phyloP scores from a whole-genome alignment of 2,797 vertebrate genomes.

The Syncerus caffer region DNA sequence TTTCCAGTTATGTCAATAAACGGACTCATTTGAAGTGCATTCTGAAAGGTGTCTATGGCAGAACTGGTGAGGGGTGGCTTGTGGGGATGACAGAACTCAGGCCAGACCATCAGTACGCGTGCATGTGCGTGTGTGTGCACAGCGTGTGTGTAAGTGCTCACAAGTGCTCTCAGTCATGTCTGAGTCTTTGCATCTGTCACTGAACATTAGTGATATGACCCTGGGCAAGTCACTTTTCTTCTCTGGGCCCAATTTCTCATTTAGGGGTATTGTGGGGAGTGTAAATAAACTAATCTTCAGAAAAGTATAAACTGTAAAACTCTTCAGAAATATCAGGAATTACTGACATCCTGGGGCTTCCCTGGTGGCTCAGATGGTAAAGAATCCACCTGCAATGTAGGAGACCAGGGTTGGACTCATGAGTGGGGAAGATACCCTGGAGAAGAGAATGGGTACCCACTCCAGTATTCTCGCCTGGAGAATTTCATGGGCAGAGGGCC shows the following conservation, averaged over 20 bases:
- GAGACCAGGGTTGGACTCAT: neutral
- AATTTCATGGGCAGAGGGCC: neutral
- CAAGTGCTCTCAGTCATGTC: neutral
- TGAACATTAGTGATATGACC: neutral
- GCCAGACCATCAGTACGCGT: too few species aligned
- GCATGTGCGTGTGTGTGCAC: rapidly evolving
- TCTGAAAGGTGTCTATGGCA: neutral
- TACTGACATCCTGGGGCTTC: neutral
- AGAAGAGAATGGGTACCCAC: neutral
- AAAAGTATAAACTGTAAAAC: neutral
- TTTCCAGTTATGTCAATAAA: neutral
- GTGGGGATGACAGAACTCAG: too few species aligned
- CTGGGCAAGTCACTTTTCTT: neutral
- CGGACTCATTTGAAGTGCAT: neutral
- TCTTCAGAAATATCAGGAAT: neutral
- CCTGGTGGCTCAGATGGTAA: neutral
- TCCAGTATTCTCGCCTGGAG: neutral
- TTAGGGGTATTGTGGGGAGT: neutral
- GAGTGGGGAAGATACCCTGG: neutral
- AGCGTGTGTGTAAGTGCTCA: neutral
- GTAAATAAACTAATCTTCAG: neutral
- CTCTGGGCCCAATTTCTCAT: neutral
- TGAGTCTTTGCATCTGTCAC: neutral
- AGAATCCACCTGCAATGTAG: neutral
- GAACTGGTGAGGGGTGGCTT: neutral